phyloP scores from a whole-genome alignment of 2,113 vertebrate species.

The Myanophis thanlyinensis region DNA sequence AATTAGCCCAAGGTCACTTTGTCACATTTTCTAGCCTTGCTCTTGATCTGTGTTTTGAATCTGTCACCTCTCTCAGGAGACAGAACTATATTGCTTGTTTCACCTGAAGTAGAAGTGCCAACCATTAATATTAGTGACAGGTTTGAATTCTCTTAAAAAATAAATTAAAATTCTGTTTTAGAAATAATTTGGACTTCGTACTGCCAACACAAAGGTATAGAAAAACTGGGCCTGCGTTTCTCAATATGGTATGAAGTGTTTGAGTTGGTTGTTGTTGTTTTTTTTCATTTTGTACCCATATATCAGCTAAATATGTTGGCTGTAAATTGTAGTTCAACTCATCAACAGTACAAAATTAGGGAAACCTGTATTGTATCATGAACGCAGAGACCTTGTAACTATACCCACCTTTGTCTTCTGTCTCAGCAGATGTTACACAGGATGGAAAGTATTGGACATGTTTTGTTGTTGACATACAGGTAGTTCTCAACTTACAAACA shows the following conservation, averaged over 20 bases:
- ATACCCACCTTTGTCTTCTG: neutral
- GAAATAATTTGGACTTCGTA: fast-evolving
- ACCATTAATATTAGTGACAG: conserved; percentile 13
- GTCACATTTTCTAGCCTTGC: neutral
- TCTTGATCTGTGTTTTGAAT: neutral
- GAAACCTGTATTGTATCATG: neutral
- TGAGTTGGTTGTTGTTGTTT: neutral
- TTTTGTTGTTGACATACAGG: neutral
- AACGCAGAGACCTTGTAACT: neutral
- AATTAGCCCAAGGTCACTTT: neutral
- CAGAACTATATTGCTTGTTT: neutral
- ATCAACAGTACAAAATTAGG: neutral
- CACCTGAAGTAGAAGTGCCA: neutral
- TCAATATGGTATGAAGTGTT: neutral
- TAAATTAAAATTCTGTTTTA: neutral
- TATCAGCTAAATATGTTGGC: neutral
- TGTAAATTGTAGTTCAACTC: neutral
- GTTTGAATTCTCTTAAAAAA: fast-evolving
- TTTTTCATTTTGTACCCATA: neutral
- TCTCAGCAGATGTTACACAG: neutral
- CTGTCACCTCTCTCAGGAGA: neutral
- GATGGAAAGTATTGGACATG: neutral
- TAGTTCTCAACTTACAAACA: neutral
- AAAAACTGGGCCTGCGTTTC: neutral
- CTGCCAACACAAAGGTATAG: too few relatives aligned